Percentiles rank a stretch among this genome's conserved stretches.
These are phyloP conservation scores for Montipora capitata DNA, from an alignment of 92 coral and sea anemone species.

Conservation along the genomic window DNA sequence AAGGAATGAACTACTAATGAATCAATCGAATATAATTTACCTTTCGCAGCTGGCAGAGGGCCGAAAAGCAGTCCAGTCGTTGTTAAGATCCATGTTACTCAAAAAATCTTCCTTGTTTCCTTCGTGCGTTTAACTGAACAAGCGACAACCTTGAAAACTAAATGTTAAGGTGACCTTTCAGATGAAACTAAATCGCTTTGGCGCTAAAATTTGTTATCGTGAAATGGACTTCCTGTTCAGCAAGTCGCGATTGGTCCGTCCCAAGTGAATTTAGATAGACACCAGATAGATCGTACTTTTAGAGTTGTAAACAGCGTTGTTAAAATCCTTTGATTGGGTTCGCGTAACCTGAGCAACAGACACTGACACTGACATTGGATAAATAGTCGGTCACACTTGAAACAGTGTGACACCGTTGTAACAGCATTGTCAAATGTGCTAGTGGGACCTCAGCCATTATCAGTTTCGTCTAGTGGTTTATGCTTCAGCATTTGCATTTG, in stretches of 20 bases:
- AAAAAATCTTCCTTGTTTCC: slow-evolving; percentile 2
- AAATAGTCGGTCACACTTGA: slow-evolving; percentile 23
- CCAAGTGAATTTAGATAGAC: slow-evolving; percentile 31
- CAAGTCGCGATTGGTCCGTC: slow-evolving; percentile 24
- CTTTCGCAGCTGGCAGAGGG: slow-evolving; percentile 8
- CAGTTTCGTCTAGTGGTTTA: not conserved
- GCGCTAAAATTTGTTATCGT: slow-evolving; percentile 4
- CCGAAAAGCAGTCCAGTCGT: slow-evolving; percentile 11
- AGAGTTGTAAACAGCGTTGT: slow-evolving; percentile 36
- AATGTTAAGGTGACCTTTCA: not conserved
- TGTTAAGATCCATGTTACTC: not conserved
- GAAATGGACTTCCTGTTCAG: slow-evolving; percentile 9
- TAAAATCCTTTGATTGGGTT: slow-evolving; percentile 20
- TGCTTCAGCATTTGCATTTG: not conserved
- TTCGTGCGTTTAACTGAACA: not conserved
- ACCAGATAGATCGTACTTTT: slow-evolving; percentile 36
- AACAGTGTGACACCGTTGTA: slow-evolving; percentile 35
- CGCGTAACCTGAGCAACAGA: slow-evolving; percentile 33
- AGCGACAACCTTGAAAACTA: not conserved
- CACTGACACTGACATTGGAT: slow-evolving; percentile 19
- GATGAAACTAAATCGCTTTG: slow-evolving; percentile 11
- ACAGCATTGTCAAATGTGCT: slow-evolving; percentile 27
- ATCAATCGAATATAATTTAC: not conserved
- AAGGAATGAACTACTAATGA: not conserved
- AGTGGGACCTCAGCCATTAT: slow-evolving; percentile 20